A percentile compares a stretch with the other conserved stretches of the same genome.
Evolutionary conservation across 2,113 vertebrate genomes (phyloP).

Genomic region (Capreolus pygargus): DNA sequence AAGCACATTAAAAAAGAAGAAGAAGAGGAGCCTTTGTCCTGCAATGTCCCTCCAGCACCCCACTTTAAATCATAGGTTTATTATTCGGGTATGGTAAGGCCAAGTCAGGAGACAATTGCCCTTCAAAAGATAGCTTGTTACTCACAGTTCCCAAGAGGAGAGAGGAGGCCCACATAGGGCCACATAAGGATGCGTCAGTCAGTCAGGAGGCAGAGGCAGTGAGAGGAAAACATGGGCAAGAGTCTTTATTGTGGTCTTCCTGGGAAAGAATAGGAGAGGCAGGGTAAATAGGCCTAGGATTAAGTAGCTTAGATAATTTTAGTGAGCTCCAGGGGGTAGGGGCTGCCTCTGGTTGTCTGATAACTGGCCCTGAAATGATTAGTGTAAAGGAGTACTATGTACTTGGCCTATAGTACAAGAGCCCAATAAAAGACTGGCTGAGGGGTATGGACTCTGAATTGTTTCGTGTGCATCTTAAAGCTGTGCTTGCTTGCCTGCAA

Average conservation of each 20-base stretch:
- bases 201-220: background rate
- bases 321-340: background rate
- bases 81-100: background rate
- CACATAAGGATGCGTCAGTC: background rate
- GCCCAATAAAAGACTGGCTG: background rate
- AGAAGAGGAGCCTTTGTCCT: background rate
- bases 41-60: background rate
- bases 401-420: background rate
- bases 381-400: background rate
- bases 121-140: background rate
- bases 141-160: background rate
- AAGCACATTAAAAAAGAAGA: background rate
- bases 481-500: too few relatives aligned
- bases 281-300: background rate
- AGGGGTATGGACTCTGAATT: background rate
- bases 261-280: background rate
- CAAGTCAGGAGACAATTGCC: background rate
- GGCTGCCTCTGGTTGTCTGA: background rate
- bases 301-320: background rate
- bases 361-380: background rate
- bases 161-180: background rate
- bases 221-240: background rate
- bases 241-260: background rate
- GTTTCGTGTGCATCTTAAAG: background rate
- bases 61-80: background rate